These are phyloP conservation scores for Chromobotia macracanthus DNA, from an alignment of 2,797 vertebrate species.

Conservation along the genomic window DNA sequence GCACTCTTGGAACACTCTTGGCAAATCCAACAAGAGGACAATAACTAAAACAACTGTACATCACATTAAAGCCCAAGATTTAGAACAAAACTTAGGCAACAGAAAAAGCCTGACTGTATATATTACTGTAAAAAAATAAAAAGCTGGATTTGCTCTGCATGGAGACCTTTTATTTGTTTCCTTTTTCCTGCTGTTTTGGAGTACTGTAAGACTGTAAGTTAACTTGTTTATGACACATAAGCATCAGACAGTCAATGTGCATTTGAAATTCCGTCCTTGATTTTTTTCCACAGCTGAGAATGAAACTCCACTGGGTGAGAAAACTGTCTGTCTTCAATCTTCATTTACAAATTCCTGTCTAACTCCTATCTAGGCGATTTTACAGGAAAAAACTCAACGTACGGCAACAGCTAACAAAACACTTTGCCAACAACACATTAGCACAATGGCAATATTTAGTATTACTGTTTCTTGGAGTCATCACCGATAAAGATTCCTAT, in stretches of 20 bases:
- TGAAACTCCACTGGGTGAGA: constrained; percentile 29
- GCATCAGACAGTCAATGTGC: not conserved
- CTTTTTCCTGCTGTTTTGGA: not conserved
- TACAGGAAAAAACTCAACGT: not conserved
- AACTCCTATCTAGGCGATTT: not conserved
- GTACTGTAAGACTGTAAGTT: constrained; percentile 6
- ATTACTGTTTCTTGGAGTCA: constrained; percentile 8
- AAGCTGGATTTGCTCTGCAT: not conserved
- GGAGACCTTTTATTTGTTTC: not conserved
- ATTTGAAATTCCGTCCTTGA: constrained; percentile 28
- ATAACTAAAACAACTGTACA: too few relatives aligned
- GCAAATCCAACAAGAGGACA: too few relatives aligned
- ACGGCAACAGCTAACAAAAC: constrained; percentile 10
- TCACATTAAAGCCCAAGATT: too few relatives aligned
- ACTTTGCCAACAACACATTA: constrained; percentile 45
- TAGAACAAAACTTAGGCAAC: too few relatives aligned
- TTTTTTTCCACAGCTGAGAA: not conserved
- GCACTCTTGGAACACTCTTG: not conserved
- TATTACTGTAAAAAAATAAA: too few relatives aligned
- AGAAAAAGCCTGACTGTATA: too few relatives aligned
- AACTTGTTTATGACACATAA: constrained; percentile 17
- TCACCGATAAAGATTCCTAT: constrained; percentile 3
- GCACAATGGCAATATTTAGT: constrained; percentile 30
- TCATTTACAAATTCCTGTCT: constrained; percentile 3
- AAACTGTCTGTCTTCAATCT: constrained; percentile 19